Evolutionary conservation across 2,113 vertebrate genomes (phyloP), one percentile per base, ranked within the genome.

Genomic region (mouse (Mus musculus)): DNA sequence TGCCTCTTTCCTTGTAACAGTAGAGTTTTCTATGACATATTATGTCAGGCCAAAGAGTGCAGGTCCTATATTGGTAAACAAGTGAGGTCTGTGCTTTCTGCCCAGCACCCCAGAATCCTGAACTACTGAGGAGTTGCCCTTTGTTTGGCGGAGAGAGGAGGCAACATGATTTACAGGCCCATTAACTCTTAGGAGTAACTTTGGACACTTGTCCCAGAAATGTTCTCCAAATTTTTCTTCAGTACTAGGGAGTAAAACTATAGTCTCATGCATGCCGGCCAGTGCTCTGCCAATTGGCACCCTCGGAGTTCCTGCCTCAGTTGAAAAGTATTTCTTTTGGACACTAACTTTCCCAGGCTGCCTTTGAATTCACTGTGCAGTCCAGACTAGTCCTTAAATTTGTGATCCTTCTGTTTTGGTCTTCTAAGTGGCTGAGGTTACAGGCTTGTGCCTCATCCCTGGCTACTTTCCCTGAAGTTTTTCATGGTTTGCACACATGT

Each of bases 1-100:
- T 96, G 88, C 95, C 65, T 75, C 69, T 93, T 88, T 81, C 92
- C 65, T 59, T 90, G 59, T 94, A 91, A 94, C 75, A 85, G 49
- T 61, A 63, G 80, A 56, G 42, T 85, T 91, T 98, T 67, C 65
- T 91, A n/a, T 93, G 73, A 42, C 39, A 11, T n/a, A 49, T 14
- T 22, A 56, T 77, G 95, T 81, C 75, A 88, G 93, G 28, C 76
- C 89, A 95, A 69, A 65, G 65, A 67, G 42, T 8, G 36, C 49
- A 93, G 33, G 33, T 22, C 7, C 65, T 59, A 5, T n/a, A 17
- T 78, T 82, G 75, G 89, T 39, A 88, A 42, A 88, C 46, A 71
- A 10, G 8, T 30, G 65, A 67, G 61, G 93, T 56, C 78, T 56
- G 76, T 19, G 42, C 7, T 20, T 24, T 46, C 46, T 72, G n/a